Conservation (phyloP, 2,113 vertebrate species). For the Tupaia chinensis region DNA sequence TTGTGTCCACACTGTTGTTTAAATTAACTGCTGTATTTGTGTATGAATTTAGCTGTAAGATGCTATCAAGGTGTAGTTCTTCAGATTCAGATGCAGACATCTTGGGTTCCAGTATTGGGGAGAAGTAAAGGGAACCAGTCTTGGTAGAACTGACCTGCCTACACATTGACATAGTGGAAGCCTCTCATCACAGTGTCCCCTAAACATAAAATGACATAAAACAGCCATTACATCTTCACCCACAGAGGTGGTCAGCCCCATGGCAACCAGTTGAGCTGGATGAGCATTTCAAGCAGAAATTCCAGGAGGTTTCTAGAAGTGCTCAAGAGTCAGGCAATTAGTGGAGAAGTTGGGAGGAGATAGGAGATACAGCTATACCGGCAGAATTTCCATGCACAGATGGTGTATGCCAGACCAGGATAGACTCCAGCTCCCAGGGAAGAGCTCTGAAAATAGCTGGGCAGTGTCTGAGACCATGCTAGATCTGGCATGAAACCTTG, state of each 20-base stretch:
- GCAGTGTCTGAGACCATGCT: not conserved
- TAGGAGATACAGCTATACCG: not conserved
- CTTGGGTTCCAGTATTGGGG: not conserved
- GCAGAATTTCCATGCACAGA: conserved; percentile 19
- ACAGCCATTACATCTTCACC: not conserved
- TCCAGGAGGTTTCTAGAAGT: not conserved
- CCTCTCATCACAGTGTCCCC: not conserved
- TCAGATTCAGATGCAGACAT: not conserved
- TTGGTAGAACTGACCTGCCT: not conserved
- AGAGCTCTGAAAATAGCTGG: not conserved
- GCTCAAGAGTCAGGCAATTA: not conserved
- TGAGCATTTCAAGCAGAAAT: not conserved
- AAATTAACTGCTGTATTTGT: not conserved
- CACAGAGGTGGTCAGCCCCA: not conserved
- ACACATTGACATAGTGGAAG: not conserved
- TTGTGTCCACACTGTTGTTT: not conserved
- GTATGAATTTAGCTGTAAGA: not conserved
- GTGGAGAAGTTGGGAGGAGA: not conserved
- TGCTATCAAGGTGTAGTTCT: not conserved
- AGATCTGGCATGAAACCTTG: not conserved
- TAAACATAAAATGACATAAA: too few species aligned
- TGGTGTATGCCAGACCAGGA: not conserved
- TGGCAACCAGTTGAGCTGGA: not conserved
- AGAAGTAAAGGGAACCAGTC: not conserved
- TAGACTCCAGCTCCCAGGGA: not conserved